phyloP scores from a whole-genome alignment of 35 echinoderm and acorn worm genomes.

The Chiridota heheva region DNA sequence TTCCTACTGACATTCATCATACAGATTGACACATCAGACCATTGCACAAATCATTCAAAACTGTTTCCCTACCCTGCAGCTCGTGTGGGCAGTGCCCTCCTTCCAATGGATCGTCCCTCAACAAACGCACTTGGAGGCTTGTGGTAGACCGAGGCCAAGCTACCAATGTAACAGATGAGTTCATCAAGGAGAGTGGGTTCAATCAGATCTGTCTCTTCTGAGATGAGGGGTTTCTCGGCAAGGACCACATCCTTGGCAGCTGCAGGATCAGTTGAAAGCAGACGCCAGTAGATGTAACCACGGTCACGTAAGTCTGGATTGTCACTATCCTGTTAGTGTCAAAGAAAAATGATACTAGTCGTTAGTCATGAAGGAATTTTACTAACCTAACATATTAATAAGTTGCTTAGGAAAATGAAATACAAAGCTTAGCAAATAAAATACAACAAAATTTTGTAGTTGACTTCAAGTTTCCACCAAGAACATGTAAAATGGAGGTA shows the following conservation, averaged over 20 bases:
- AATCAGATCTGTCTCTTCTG: slow-evolving; percentile 98
- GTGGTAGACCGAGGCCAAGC: slow-evolving; percentile 96
- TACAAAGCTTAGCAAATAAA: too few species aligned
- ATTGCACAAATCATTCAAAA: too few species aligned
- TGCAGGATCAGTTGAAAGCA: slow-evolving; percentile 93
- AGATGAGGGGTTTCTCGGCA: slow-evolving; percentile 98
- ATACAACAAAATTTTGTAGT: too few species aligned
- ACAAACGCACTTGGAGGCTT: slow-evolving; percentile 98
- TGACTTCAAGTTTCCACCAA: too few species aligned
- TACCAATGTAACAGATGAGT: slow-evolving; percentile 98
- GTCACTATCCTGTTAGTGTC: slow-evolving; percentile 80
- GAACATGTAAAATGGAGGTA: too few species aligned
- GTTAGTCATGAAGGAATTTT: too few species aligned
- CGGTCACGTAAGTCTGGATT: slow-evolving; percentile 97
- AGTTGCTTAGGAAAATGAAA: too few species aligned
- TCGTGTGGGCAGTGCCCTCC: slow-evolving; percentile 72
- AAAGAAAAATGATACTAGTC: background rate
- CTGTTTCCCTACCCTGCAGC: slow-evolving; percentile 68
- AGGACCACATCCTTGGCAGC: slow-evolving; percentile 97
- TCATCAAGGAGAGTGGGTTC: slow-evolving; percentile 97
- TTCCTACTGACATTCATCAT: too few species aligned
- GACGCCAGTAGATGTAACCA: slow-evolving; percentile 99
- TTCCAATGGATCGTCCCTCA: slow-evolving; percentile 70
- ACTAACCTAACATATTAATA: too few species aligned
- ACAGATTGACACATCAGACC: too few species aligned